Percentiles rank a stretch among this genome's conserved stretches.
These are phyloP conservation scores for Muscicapa comitata DNA, from an alignment of 2,797 vertebrate species.

Conservation along the genomic window DNA sequence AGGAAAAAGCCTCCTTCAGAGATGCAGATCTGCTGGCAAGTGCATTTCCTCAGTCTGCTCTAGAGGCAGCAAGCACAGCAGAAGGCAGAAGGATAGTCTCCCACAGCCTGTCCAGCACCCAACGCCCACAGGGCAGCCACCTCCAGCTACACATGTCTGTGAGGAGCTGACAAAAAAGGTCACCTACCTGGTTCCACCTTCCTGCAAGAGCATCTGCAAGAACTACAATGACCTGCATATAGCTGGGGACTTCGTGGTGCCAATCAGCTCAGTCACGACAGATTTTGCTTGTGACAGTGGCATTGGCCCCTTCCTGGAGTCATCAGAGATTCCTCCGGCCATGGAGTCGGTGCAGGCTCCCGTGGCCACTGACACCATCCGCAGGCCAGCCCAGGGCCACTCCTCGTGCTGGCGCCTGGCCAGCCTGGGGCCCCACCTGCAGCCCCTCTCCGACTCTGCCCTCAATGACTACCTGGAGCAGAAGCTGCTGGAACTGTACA, in stretches of 20 bases:
- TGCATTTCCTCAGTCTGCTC: slow-evolving; percentile 53
- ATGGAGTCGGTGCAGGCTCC: slow-evolving; percentile 75
- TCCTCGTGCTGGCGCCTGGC: slow-evolving; percentile 82
- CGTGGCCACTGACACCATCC: not conserved
- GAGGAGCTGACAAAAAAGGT: slow-evolving; percentile 70
- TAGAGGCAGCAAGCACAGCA: slow-evolving; percentile 47
- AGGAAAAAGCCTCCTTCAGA: slow-evolving; percentile 66
- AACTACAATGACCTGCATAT: slow-evolving; percentile 95
- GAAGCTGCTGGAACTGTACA: slow-evolving; percentile 91
- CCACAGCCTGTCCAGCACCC: slow-evolving; percentile 36
- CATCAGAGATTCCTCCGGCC: slow-evolving; percentile 84
- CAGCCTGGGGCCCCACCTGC: slow-evolving; percentile 85
- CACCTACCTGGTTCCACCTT: slow-evolving; percentile 89
- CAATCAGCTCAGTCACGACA: slow-evolving; percentile 79
- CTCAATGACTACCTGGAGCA: slow-evolving; percentile 93
- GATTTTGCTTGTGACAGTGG: slow-evolving; percentile 75
- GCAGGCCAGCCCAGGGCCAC: slow-evolving; percentile 67
- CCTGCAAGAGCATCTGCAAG: slow-evolving; percentile 93
- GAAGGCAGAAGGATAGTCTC: slow-evolving; percentile 45
- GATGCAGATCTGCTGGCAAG: slow-evolving; percentile 65
- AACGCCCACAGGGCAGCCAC: slow-evolving; percentile 24
- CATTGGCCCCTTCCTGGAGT: slow-evolving; percentile 86
- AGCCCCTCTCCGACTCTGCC: slow-evolving; percentile 89
- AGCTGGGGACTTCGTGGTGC: slow-evolving; percentile 90
- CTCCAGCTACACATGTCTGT: slow-evolving; percentile 68